Conservation (phyloP, 1,140 invertebrate species). For the Cydia pomonella region DNA sequence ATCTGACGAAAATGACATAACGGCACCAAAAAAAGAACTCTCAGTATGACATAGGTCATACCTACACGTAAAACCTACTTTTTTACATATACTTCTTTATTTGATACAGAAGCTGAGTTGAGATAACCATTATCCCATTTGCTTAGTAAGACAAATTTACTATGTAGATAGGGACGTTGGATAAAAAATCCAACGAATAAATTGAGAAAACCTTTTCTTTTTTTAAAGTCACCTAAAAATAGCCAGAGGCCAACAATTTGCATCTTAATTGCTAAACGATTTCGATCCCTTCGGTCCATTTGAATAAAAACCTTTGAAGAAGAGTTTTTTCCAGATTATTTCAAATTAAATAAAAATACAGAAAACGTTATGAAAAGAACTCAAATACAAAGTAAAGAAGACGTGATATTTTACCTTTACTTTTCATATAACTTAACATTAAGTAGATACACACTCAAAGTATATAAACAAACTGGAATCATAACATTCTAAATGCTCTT, state of each 20-base stretch:
- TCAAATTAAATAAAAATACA: background rate
- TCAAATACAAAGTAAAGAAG: too few relatives aligned
- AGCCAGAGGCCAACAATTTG: background rate
- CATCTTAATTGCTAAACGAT: constrained; percentile 2
- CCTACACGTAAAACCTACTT: too few relatives aligned
- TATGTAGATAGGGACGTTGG: too few relatives aligned
- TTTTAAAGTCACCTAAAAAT: background rate
- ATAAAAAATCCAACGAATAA: background rate
- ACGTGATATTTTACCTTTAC: constrained; percentile 14
- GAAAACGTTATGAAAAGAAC: background rate
- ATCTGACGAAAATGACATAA: too few relatives aligned
- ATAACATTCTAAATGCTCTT: constrained; percentile 22
- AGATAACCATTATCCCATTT: too few relatives aligned
- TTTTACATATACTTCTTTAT: too few relatives aligned
- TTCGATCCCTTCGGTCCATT: background rate
- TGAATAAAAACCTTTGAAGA: background rate
- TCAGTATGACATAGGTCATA: too few relatives aligned
- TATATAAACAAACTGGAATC: constrained; percentile 28
- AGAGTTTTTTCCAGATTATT: background rate
- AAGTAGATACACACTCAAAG: constrained; percentile 9
- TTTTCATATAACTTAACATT: constrained; percentile 16
- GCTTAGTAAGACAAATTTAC: too few relatives aligned
- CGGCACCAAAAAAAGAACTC: too few relatives aligned
- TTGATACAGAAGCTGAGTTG: too few relatives aligned
- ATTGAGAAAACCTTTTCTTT: background rate